A percentile compares a stretch with the other conserved stretches of the same genome.
Conservation (phyloP, 2,113 vertebrate genomes). For the Sminthopsis crassicaudata region DNA sequence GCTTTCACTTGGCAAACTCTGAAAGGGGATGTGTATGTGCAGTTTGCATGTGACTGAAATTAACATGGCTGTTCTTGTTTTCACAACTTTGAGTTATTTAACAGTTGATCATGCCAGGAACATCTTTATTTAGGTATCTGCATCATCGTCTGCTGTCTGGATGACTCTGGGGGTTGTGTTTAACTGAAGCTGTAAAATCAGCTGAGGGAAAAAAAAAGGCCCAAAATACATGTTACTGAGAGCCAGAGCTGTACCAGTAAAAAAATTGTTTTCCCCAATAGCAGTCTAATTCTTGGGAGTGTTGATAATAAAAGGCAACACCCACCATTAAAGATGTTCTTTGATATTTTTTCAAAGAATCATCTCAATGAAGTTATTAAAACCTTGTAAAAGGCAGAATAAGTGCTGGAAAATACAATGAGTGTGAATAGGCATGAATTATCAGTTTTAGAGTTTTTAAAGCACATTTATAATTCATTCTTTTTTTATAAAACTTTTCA, state of each 20-base stretch:
- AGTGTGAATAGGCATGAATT: background rate
- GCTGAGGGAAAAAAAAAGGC: background rate
- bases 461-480: too few relatives aligned
- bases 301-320: background rate
- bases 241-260: background rate
- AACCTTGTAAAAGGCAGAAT: background rate
- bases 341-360: background rate
- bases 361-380: background rate
- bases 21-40: background rate
- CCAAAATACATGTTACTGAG: background rate
- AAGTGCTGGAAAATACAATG: background rate
- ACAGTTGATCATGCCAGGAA: slow-evolving; percentile 19
- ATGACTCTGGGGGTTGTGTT: background rate
- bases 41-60: slow-evolving; percentile 29
- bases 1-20: background rate
- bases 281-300: background rate
- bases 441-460: background rate
- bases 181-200: slow-evolving; percentile 37
- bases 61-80: background rate
- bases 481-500: too few relatives aligned
- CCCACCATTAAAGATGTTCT: background rate
- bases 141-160: slow-evolving; percentile 13
- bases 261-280: background rate
- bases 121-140: slow-evolving; percentile 34
- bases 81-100: slow-evolving; percentile 43